phyloP scores from a whole-genome alignment of 2,113 vertebrate species.

The Peromyscus californicus region DNA sequence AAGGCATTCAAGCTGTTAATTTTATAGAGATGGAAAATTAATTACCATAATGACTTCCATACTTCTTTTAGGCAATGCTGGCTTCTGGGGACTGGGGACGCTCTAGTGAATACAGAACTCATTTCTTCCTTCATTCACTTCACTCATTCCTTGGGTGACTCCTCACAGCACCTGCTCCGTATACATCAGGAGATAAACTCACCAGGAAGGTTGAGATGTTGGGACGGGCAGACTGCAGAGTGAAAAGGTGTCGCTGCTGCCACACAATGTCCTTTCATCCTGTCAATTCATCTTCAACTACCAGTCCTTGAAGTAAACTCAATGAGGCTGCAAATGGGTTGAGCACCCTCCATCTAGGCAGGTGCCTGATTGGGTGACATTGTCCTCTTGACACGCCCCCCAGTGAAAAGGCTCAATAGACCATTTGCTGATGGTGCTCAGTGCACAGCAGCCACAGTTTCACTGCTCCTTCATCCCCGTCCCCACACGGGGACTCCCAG shows the following conservation, averaged over 20 bases:
- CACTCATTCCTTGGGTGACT: background rate
- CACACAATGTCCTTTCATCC: background rate
- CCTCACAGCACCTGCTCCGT: rapidly evolving
- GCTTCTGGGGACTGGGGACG: background rate
- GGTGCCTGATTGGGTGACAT: background rate
- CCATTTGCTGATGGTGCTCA: background rate
- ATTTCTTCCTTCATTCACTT: background rate
- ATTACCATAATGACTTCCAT: background rate
- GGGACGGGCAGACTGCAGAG: background rate
- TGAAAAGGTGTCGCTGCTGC: background rate
- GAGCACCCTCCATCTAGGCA: background rate
- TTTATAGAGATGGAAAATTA: background rate
- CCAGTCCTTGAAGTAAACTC: conserved; percentile 39
- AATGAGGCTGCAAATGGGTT: background rate
- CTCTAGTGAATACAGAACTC: background rate
- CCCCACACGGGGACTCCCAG: background rate
- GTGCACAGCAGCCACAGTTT: background rate
- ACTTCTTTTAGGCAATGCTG: background rate
- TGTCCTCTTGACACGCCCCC: background rate
- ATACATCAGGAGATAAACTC: background rate
- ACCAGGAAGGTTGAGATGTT: rapidly evolving
- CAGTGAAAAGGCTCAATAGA: background rate
- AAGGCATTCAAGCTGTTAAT: background rate
- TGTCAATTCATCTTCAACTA: conserved; percentile 24
- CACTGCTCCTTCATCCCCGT: background rate